Percentiles rank a stretch among this genome's conserved stretches.
These are phyloP conservation scores for Gallinago jamesoni DNA, from an alignment of 2,113 vertebrate species.

Conservation along the genomic window DNA sequence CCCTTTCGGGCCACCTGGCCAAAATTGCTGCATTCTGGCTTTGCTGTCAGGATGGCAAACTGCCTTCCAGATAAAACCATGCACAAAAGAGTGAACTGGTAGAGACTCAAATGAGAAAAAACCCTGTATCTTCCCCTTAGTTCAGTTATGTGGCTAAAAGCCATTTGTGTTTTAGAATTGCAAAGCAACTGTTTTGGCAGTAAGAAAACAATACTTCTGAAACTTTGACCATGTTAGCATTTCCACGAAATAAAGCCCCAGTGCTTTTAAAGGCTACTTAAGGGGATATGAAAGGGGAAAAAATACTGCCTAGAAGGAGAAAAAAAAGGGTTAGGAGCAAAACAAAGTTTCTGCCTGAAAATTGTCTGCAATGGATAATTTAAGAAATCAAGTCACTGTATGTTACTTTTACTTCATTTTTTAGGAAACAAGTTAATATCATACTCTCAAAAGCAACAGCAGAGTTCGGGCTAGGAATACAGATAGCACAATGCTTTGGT, in stretches of 20 bases:
- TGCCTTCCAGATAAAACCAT: not conserved
- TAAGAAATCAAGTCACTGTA: not conserved
- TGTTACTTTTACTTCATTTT: not conserved
- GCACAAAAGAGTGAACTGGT: fast-evolving
- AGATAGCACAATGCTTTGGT: not conserved
- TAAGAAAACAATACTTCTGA: not conserved
- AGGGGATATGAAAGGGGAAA: not conserved
- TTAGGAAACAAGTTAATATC: not conserved
- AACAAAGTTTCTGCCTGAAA: not conserved
- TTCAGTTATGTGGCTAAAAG: not conserved
- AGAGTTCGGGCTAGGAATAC: not conserved
- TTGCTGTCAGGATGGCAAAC: not conserved
- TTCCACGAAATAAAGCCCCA: not conserved
- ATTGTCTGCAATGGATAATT: not conserved
- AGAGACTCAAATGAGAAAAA: not conserved
- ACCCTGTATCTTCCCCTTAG: not conserved
- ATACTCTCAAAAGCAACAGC: not conserved
- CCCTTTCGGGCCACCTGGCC: not conserved
- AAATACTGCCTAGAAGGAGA: not conserved
- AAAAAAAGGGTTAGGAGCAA: not conserved
- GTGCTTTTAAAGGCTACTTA: not conserved
- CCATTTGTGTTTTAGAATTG: not conserved
- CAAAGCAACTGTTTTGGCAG: not conserved
- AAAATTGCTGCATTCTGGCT: fast-evolving
- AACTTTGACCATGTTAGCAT: not conserved